Percentiles rank a stretch among this genome's conserved stretches.
phyloP scores from a whole-genome alignment of 2,888 invertebrate genomes.

The Yponomeuta evonymella region DNA sequence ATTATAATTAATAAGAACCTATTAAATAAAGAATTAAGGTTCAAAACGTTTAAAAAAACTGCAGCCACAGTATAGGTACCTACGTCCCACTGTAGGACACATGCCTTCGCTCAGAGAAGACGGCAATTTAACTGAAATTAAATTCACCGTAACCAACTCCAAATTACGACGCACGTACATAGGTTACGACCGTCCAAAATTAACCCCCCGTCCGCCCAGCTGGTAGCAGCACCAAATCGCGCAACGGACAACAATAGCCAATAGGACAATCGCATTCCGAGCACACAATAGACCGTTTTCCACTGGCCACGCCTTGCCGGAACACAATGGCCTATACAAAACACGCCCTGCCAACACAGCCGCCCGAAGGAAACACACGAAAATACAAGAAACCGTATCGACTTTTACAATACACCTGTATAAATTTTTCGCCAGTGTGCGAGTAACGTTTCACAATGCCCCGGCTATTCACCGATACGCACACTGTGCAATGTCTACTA shows the following conservation, averaged over 20 bases:
- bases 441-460: conserved; percentile 62
- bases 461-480: conserved; percentile 54
- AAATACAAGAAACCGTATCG: conserved; percentile 52
- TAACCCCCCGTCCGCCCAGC: conserved; percentile 23
- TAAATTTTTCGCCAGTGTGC: conserved; percentile 60
- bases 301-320: conserved; percentile 62
- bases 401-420: conserved; percentile 74
- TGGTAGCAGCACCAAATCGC: conserved; percentile 26
- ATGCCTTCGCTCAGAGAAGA: no score
- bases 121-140: no score
- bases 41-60: no score
- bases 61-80: no score
- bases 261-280: conserved; percentile 44
- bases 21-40: no score
- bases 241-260: conserved; percentile 55
- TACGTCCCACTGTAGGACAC: no score
- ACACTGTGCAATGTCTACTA: conserved; percentile 50
- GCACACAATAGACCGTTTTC: conserved; percentile 66
- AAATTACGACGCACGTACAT: not conserved
- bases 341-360: conserved; percentile 63
- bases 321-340: conserved; percentile 42
- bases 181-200: not conserved
- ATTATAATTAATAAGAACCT: no score
- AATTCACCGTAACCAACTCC: no score
- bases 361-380: conserved; percentile 45